Conservation (phyloP, 2,888 invertebrate species). For the Heliothis peltigera region DNA sequence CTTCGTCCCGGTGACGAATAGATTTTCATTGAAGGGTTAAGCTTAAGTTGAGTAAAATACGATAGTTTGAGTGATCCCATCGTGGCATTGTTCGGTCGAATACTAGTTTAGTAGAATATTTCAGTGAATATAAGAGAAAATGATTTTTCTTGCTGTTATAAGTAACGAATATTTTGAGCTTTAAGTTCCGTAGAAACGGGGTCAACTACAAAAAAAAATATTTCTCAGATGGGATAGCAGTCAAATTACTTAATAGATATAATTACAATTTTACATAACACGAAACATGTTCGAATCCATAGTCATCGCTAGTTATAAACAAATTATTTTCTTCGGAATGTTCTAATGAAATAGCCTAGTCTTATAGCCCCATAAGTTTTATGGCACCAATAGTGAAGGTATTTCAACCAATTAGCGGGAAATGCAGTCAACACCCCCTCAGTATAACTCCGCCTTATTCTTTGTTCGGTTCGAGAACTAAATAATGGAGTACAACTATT, state of each 20-base stretch:
- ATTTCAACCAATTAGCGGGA: slow-evolving; percentile 78
- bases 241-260: slow-evolving; percentile 30
- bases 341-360: slow-evolving; percentile 59
- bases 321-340: slow-evolving; percentile 50
- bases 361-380: slow-evolving; percentile 59
- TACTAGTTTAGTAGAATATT: too few relatives aligned
- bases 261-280: slow-evolving; percentile 34
- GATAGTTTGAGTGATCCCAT: slow-evolving; percentile 20
- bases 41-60: slow-evolving; percentile 35
- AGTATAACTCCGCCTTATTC: slow-evolving; percentile 73
- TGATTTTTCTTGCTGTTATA: too few relatives aligned
- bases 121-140: too few relatives aligned
- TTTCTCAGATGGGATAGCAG: slow-evolving; percentile 7
- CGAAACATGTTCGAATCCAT: slow-evolving; percentile 20
- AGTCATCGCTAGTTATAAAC: slow-evolving; percentile 46
- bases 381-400: slow-evolving; percentile 65
- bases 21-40: slow-evolving; percentile 58
- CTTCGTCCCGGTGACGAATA: slow-evolving; percentile 51
- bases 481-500: slow-evolving; percentile 72
- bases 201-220: too few relatives aligned
- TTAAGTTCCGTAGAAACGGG: too few relatives aligned
- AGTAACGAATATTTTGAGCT: too few relatives aligned
- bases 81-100: not conserved
- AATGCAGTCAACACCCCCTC: slow-evolving; percentile 75
- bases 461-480: slow-evolving; percentile 65